Evolutionary conservation across 2,797 vertebrate species (phyloP).

Genomic region (Bufotes viridis): DNA sequence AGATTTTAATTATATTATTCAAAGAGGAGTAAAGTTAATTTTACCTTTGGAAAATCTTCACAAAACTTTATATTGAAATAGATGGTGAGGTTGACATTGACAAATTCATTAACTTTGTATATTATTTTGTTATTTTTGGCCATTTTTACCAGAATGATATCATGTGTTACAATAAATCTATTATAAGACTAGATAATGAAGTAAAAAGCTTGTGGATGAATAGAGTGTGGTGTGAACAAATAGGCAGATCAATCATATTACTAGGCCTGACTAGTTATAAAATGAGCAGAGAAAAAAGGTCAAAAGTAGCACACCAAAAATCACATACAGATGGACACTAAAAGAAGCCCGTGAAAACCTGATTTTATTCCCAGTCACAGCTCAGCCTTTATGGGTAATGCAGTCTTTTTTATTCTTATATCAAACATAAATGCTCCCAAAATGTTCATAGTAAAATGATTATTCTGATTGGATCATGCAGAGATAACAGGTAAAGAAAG

Average conservation of each 20-base stretch:
- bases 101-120: background rate
- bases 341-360: background rate
- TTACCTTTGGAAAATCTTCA: background rate
- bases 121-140: too few species aligned
- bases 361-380: background rate
- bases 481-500: too few species aligned
- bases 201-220: background rate
- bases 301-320: background rate
- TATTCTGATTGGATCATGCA: too few species aligned
- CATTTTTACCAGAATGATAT: background rate
- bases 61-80: background rate
- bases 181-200: background rate
- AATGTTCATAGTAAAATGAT: too few species aligned
- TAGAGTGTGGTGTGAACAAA: background rate
- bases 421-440: too few species aligned
- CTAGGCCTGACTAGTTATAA: background rate
- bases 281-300: background rate
- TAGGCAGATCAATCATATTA: background rate
- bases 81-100: background rate
- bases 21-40: background rate
- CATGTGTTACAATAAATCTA: background rate
- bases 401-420: too few species aligned
- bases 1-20: slow-evolving; percentile 13
- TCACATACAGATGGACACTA: background rate
- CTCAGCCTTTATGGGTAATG: too few species aligned